phyloP scores from a whole-genome alignment of 2,113 vertebrate species.

The Taurulus bubalis region DNA sequence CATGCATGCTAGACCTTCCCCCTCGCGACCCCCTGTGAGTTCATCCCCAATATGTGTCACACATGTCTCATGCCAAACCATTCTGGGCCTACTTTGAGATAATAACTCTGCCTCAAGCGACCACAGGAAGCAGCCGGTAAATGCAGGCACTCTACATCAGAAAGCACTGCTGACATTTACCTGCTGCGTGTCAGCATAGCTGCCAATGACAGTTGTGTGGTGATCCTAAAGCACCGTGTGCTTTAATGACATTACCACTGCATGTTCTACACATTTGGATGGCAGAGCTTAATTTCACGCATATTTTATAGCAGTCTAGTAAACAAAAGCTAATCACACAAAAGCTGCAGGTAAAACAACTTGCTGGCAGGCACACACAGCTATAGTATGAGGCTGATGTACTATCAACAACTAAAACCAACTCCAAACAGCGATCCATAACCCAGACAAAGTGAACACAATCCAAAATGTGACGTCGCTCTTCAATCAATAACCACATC shows the following conservation, averaged over 20 bases:
- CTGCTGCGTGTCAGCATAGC: not conserved
- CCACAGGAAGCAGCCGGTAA: conserved; percentile 7
- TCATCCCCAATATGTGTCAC: no score
- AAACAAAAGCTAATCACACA: conserved; percentile 9
- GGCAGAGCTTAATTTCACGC: not conserved
- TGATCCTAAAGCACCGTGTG: not conserved
- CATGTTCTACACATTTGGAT: not conserved
- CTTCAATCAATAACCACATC: conserved; percentile 35
- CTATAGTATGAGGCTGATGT: not conserved
- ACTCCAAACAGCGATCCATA: conserved; percentile 22
- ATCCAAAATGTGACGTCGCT: not conserved
- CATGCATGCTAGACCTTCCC: not conserved
- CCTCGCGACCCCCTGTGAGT: not conserved
- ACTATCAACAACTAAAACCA: conserved; percentile 10
- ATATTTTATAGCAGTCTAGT: not conserved
- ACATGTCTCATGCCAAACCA: conserved; percentile 10
- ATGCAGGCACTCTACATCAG: conserved; percentile 16
- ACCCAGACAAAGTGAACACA: conserved; percentile 8
- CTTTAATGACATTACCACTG: not conserved
- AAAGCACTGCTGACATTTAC: conserved; percentile 22
- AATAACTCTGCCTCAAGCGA: not conserved
- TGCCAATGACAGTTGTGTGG: not conserved
- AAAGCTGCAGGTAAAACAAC: not conserved
- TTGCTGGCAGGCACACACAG: not conserved
- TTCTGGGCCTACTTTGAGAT: not conserved